Percentiles rank a stretch among this genome's conserved stretches.
Evolutionary conservation across 2,113 vertebrate genomes (phyloP).

Genomic region (Calyptomena viridis): DNA sequence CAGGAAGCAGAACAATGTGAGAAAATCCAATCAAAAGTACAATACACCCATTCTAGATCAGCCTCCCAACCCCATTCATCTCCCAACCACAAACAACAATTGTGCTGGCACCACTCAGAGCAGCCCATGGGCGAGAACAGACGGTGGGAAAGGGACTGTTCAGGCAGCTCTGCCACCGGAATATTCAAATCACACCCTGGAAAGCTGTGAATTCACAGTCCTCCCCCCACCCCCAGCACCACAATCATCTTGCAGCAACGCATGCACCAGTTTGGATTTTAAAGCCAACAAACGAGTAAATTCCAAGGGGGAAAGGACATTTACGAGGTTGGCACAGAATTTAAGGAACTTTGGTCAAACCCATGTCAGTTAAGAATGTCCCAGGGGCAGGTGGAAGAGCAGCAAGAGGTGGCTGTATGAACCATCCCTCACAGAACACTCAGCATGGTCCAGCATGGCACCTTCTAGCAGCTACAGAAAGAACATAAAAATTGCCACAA

Average conservation of each 20-base stretch:
- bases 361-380: neutral
- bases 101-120: neutral
- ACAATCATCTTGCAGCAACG: neutral
- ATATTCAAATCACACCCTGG: neutral
- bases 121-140: neutral
- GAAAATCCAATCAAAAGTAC: neutral
- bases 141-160: neutral
- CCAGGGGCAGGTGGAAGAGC: neutral
- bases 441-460: neutral
- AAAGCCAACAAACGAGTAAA: neutral
- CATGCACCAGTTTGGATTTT: neutral
- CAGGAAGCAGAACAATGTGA: neutral
- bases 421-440: accelerated
- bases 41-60: neutral
- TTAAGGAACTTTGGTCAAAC: neutral
- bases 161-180: neutral
- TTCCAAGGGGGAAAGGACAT: neutral
- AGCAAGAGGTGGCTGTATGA: neutral
- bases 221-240: neutral
- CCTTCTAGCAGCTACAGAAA: neutral
- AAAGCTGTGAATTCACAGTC: neutral
- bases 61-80: constrained; percentile 22
- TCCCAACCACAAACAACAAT: constrained; percentile 11
- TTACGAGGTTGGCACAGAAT: neutral
- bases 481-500: too few species aligned